Percentiles rank a stretch among this genome's conserved stretches.
phyloP scores from a whole-genome alignment of 2,113 vertebrate genomes.

The Rhipidura dahli region DNA sequence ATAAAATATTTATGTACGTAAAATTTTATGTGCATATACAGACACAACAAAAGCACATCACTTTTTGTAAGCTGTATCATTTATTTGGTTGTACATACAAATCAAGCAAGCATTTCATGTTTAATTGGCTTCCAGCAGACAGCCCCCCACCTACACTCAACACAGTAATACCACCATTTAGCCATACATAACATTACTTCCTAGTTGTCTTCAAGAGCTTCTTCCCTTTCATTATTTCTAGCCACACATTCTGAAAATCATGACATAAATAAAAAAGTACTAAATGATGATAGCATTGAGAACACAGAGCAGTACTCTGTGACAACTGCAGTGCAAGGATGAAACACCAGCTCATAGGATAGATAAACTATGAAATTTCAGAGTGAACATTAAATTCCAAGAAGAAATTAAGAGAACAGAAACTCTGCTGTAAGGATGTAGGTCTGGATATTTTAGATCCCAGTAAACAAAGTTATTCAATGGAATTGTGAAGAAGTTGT shows the following conservation, averaged over 20 bases:
- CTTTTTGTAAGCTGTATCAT: background rate
- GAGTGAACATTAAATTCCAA: background rate
- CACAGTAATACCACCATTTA: background rate
- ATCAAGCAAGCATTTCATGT: background rate
- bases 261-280: background rate
- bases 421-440: background rate
- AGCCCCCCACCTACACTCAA: accelerated
- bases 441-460: background rate
- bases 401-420: background rate
- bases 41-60: background rate
- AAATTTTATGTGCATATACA: background rate
- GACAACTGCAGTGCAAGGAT: background rate
- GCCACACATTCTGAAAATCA: background rate
- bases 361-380: background rate
- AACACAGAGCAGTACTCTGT: background rate
- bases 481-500: background rate
- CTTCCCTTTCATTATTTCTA: background rate
- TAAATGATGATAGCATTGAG: background rate
- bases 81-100: background rate
- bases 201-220: background rate
- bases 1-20: background rate
- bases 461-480: background rate
- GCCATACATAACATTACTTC: background rate
- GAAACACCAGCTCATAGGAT: background rate
- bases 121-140: background rate